phyloP scores from a whole-genome alignment of 2,888 invertebrate species.

The Drosophila kokeensis region DNA sequence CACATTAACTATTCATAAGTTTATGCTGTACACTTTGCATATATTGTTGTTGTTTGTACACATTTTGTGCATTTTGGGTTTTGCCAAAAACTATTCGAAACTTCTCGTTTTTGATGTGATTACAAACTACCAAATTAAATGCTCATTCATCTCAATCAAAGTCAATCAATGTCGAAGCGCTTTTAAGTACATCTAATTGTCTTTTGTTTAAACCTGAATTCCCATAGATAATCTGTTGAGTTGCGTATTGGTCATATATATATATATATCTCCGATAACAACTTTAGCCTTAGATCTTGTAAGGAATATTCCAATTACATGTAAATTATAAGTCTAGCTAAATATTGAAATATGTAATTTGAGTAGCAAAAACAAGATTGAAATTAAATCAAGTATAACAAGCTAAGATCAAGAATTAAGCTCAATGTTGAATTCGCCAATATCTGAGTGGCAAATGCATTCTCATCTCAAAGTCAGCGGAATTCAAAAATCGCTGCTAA shows the following conservation, averaged over 20 bases:
- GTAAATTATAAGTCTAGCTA: background rate
- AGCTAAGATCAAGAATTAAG: constrained; percentile 48
- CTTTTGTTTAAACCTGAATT: constrained; percentile 2
- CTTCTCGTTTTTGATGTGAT: constrained; percentile 16
- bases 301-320: background rate
- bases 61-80: constrained; percentile 32
- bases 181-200: constrained; percentile 14
- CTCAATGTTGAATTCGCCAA: constrained; percentile 40
- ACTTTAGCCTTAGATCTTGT: background rate
- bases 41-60: constrained; percentile 4
- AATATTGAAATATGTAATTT: background rate
- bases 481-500: background rate
- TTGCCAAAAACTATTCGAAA: constrained; percentile 24
- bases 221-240: constrained; percentile 1
- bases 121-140: constrained; percentile 7
- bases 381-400: constrained; percentile 51
- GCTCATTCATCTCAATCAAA: constrained; percentile 14
- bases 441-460: constrained; percentile 38
- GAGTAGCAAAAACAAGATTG: background rate
- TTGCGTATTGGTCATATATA: background rate
- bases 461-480: constrained; percentile 15
- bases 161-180: constrained; percentile 4
- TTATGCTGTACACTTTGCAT: constrained; percentile 21
- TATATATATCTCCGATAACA: background rate
- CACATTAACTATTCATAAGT: constrained; percentile 64